Base-by-base conservation (phyloP, 1,140 invertebrate genomes). In the Trissolcus basalis region DNA sequence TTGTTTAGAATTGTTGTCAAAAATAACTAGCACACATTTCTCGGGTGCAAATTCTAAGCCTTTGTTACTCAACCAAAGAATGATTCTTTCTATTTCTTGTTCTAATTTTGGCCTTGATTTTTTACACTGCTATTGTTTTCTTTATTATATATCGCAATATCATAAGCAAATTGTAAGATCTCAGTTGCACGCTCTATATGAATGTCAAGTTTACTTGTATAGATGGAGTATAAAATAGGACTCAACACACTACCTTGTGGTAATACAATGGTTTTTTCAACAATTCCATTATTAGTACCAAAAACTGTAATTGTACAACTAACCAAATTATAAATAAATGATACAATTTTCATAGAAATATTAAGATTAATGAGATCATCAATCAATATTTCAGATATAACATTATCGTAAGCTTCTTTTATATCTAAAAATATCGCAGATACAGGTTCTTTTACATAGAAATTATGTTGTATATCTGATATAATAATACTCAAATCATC, bases 1-100 rank as follows among this genome's bases (percentile, higher is more conserved):
- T 45, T 16, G 55, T 32, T 16, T 58, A 36, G 41, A 53, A 45
- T 12, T 7, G 13, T 64, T 69, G 33, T 55, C 35, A 45, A 78
- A 78, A 44, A 70, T 55, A 0, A 74, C n/a, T 11, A 74, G 19
- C n/a, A 56, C 32, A 15, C 70, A 55, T 47, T 78, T 78, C 0
- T 32, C 11, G 4, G 61, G 71, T 0, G 58, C 48, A 13, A 74
- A 12, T 7, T 61, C 13, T 13, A 71, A 39, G 8, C 56, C 67
- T 54, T 50, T 74, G 1, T n/a, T n/a, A 14, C 5, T 9, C 12
- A 67, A 47, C 14, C 33, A 47, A 47, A 14, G 44, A n/a, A 43
- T 43, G 12, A 16, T 47, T 16, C 16, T 47, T 47, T 47, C 8
- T 5, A 8, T 13, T 12, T 15, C 16, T 54, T 10, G 41, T 54